Conservation (phyloP, 2,113 vertebrate species). For the Emydocephalus ijimae region DNA sequence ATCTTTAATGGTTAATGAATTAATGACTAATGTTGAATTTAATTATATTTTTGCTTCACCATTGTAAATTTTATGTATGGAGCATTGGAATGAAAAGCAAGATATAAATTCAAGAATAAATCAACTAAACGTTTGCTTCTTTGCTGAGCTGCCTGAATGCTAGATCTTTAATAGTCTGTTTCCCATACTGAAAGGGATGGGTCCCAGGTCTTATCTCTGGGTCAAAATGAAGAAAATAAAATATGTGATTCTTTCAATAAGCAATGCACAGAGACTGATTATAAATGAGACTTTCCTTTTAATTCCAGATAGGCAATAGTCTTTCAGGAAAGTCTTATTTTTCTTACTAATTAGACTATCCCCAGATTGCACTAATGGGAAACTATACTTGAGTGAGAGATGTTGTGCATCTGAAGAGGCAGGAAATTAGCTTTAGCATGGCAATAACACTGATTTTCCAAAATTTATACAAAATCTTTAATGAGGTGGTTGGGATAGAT, state of each 20-base stretch:
- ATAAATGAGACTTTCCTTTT: conserved; percentile 21
- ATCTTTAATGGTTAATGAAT: neutral
- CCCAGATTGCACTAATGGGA: conserved; percentile 29
- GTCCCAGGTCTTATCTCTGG: neutral
- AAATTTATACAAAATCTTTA: conserved; percentile 51
- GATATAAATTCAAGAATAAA: neutral
- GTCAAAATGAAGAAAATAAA: conserved; percentile 18
- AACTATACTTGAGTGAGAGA: conserved; percentile 27
- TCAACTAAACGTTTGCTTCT: neutral
- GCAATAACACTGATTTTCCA: conserved; percentile 43
- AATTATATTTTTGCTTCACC: neutral
- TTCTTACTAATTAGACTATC: conserved; percentile 48
- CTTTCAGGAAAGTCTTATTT: conserved; percentile 32
- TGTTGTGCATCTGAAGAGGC: conserved; percentile 52
- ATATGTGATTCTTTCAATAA: conserved; percentile 20
- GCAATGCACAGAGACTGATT: neutral
- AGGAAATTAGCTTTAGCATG: conserved; percentile 49
- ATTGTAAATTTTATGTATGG: neutral
- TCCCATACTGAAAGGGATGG: neutral
- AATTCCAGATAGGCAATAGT: conserved; percentile 23
- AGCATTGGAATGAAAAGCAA: neutral
- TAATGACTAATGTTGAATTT: neutral
- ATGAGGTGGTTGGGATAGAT: conserved; percentile 46
- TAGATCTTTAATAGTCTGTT: neutral
- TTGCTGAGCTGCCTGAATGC: neutral